Conservation (phyloP, 1,140 invertebrate species). For the Mizuhopecten yessoensis region DNA sequence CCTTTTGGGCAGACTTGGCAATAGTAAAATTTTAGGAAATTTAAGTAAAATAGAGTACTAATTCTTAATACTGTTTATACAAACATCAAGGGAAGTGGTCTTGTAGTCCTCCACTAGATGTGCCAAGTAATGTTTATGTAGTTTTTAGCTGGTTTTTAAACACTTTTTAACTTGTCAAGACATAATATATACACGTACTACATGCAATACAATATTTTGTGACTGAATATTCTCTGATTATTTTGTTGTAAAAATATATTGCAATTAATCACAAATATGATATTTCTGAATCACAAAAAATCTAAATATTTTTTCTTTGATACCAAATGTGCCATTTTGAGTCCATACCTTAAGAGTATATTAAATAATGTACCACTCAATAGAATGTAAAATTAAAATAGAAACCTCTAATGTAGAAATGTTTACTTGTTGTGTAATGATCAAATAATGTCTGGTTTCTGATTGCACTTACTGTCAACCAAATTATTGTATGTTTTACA, state of each 20-base stretch:
- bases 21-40: too few species aligned
- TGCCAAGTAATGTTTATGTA: not conserved
- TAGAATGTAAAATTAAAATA: not conserved
- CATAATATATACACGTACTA: not conserved
- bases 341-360: not conserved
- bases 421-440: not conserved
- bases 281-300: not conserved
- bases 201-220: not conserved
- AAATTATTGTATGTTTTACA: too few species aligned
- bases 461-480: not conserved
- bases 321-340: slow-evolving; percentile 38
- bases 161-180: not conserved
- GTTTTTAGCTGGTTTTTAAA: not conserved
- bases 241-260: too few species aligned
- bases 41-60: too few species aligned
- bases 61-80: too few species aligned
- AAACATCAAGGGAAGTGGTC: not conserved
- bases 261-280: too few species aligned
- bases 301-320: not conserved
- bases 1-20: too few species aligned
- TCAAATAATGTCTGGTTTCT: not conserved
- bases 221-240: not conserved
- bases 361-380: not conserved
- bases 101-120: not conserved
- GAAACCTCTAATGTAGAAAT: not conserved